These are phyloP conservation scores for Luscinia megarhynchos DNA, from an alignment of 2,797 vertebrate species.

Conservation along the genomic window DNA sequence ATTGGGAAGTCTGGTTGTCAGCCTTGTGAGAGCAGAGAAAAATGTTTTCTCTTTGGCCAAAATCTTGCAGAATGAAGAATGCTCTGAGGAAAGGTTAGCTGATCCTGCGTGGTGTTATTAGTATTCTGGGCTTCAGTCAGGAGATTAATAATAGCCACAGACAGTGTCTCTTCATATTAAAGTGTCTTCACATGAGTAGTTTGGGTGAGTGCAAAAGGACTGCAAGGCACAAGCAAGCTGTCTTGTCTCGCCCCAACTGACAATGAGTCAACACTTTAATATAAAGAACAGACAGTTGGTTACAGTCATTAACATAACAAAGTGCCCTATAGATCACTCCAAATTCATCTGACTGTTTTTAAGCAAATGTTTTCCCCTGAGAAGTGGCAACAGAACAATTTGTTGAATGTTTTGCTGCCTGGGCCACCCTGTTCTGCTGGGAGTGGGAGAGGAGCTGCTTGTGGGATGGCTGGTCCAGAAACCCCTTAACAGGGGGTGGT, in stretches of 20 bases:
- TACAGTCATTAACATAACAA: constrained; percentile 67
- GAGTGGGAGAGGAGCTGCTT: neutral
- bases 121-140: constrained; percentile 45
- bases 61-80: constrained; percentile 2
- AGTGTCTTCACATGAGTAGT: constrained; percentile 63
- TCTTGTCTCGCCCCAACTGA: constrained; percentile 45
- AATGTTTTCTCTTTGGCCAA: neutral
- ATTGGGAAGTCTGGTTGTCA: neutral
- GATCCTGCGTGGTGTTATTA: neutral
- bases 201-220: constrained; percentile 56
- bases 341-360: constrained; percentile 53
- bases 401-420: neutral
- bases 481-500: neutral
- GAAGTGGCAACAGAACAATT: constrained; percentile 17
- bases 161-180: constrained; percentile 63
- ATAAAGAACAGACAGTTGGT: constrained; percentile 60
- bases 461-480: neutral
- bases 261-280: constrained; percentile 58
- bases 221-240: constrained; percentile 57
- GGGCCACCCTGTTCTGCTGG: neutral
- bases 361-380: constrained; percentile 46
- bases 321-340: constrained; percentile 50
- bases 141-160: constrained; percentile 56
- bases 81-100: neutral
- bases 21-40: neutral